Evolutionary conservation across 2,888 invertebrate species (phyloP), one percentile per base, ranked within the genome.

Genomic region (Cataglyphis altisquamis): DNA sequence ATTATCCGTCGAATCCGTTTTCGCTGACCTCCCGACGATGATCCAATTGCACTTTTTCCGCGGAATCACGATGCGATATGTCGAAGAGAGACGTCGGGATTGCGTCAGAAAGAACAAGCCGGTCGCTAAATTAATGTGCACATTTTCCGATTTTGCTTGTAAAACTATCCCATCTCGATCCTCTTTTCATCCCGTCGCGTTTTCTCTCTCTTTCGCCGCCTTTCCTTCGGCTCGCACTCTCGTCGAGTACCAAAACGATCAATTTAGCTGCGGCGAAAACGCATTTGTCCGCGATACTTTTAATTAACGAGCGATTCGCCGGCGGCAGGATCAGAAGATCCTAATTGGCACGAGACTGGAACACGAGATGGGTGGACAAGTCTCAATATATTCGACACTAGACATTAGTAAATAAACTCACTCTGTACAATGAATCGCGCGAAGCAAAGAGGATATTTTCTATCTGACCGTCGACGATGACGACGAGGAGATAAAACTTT

Each of bases 241-340:
- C 73, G 25, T 55, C 68, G 48, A 39, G 57, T 9, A 21, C 55
- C 64, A 72, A 75, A 60, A 57, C 66, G n/a, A 86, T 86, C 83
- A 83, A 84, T 87, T 84, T 80, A 64, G 57, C 62, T 48, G 77
- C 78, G 68, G 84, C 81, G 78, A 80, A 87, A 87, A 87, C 83
- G 82, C 80, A 86, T 83, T 88, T 83, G 75, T 77, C 72, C 83
- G 81, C 84, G 78, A 86, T 86, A 86, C 82, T 88, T 87, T 88
- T 87, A 88, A 88, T 88, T 87, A 88, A 86, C 87, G 87, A 60
- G 29, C 12, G 36, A 39, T 32, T 62, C 60, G 29, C 52, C 21
- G 55, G 39, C 48, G 29, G 67, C 36, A 52, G 60, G 62, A 80
- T 88, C 82, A 67, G 80, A 52, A 48, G 68, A 82, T 74, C 57